Conservation (phyloP, 2,113 vertebrate genomes). For the Microcebus ravelobensis region DNA sequence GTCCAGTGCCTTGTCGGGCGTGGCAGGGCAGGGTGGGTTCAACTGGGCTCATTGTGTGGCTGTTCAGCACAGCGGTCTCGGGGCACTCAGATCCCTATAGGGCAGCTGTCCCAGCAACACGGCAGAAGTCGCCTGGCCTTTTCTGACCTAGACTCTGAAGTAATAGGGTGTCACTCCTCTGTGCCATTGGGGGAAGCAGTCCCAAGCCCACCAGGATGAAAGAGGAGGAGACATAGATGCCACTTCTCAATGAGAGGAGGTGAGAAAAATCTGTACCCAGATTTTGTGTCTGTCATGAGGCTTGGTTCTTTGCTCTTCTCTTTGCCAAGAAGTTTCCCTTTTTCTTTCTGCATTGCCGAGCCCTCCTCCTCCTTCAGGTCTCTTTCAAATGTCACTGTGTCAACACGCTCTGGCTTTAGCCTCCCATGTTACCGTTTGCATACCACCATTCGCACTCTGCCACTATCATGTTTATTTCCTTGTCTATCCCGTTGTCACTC, state of each 20-base stretch:
- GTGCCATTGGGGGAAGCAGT: no score
- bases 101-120: no score
- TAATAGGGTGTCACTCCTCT: not conserved
- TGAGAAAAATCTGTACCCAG: not conserved
- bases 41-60: not conserved
- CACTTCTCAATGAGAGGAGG: no score
- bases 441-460: rapidly evolving
- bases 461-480: not conserved
- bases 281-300: not conserved
- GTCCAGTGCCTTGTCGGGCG: not conserved
- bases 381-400: not conserved
- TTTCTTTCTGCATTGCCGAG: rapidly evolving
- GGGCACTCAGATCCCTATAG: rapidly evolving
- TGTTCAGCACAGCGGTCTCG: rapidly evolving
- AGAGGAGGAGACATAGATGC: not conserved
- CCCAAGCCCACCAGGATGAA: no score
- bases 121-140: not conserved
- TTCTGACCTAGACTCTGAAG: not conserved
- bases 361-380: no score
- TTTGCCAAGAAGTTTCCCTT: not conserved
- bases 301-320: not conserved
- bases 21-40: not conserved
- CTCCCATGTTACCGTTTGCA: rapidly evolving
- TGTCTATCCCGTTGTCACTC: rapidly evolving
- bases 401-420: not conserved